A percentile compares a stretch with the other conserved stretches of the same genome.
These are phyloP conservation scores for Idris sp. DNA, from an alignment of 1,140 invertebrate genomes.

Conservation along the genomic window DNA sequence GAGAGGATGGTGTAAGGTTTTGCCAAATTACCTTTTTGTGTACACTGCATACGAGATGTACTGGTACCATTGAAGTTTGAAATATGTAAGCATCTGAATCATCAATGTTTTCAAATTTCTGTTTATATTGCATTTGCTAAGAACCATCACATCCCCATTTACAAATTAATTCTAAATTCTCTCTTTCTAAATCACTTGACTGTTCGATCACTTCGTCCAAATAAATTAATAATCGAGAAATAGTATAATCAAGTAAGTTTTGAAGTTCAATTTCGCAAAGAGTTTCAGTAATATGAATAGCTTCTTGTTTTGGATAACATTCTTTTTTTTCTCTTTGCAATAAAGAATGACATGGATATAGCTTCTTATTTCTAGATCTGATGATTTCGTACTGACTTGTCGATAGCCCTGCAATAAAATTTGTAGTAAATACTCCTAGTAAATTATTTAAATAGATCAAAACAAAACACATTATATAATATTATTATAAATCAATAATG, in stretches of 20 bases:
- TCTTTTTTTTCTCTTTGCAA: constrained; percentile 50
- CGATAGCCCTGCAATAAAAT: no score
- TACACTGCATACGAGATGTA: background rate
- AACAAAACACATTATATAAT: no score
- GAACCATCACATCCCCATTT: constrained; percentile 72
- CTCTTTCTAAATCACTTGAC: constrained; percentile 23
- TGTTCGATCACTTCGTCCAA: constrained; percentile 50
- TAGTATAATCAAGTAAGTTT: constrained; percentile 51
- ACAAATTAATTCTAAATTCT: constrained; percentile 56
- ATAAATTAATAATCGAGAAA: constrained; percentile 36
- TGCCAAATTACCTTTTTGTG: constrained; percentile 10
- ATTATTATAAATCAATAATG: no score
- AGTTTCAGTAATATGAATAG: constrained; percentile 41
- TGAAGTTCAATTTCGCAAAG: constrained; percentile 53
- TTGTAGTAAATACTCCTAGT: no score
- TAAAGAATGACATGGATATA: background rate
- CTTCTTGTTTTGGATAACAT: constrained; percentile 35
- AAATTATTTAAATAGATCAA: no score
- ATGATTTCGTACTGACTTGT: no score
- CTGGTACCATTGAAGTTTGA: constrained; percentile 8
- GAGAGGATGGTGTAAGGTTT: constrained; percentile 11
- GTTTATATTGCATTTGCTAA: constrained; percentile 63
- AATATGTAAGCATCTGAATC: constrained; percentile 10
- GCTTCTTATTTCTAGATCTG: no score
- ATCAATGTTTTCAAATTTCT: constrained; percentile 56